These are phyloP conservation scores for Gavia stellata DNA, from an alignment of 2,113 vertebrate genomes.

Conservation along the genomic window DNA sequence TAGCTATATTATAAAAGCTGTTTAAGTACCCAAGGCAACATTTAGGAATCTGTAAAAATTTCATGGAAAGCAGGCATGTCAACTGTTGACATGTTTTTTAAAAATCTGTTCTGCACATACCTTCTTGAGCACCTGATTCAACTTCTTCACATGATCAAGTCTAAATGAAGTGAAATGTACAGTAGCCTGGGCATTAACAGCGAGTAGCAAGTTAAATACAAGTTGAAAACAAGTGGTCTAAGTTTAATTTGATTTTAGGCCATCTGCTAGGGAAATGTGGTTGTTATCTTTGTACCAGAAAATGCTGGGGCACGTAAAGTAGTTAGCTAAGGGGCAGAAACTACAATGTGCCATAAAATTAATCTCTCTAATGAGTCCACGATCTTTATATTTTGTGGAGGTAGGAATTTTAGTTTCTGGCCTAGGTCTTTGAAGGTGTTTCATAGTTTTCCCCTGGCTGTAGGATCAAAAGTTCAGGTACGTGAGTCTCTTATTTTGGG, in stretches of 20 bases:
- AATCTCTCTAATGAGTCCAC: not conserved
- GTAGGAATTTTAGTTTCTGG: not conserved
- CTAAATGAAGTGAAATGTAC: not conserved
- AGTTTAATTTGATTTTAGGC: not conserved
- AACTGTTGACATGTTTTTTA: not conserved
- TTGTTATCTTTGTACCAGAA: not conserved
- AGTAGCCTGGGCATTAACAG: not conserved
- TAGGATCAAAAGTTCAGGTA: not conserved
- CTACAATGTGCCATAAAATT: not conserved
- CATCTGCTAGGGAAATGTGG: not conserved
- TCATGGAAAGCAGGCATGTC: not conserved
- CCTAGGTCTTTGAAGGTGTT: not conserved
- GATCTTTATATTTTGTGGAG: not conserved
- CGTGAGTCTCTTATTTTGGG: not conserved
- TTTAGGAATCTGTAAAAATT: not conserved
- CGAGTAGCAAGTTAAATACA: not conserved
- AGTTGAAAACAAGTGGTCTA: not conserved
- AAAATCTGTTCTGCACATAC: not conserved
- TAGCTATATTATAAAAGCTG: not conserved
- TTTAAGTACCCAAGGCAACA: fast-evolving
- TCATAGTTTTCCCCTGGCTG: not conserved
- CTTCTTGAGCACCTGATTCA: not conserved
- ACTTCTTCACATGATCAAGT: not conserved
- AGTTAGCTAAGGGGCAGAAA: not conserved
- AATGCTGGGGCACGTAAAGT: not conserved